A percentile compares a stretch with the other conserved stretches of the same genome.
Evolutionary conservation across 2,888 invertebrate species (phyloP).

Genomic region (Lithophane socia): DNA sequence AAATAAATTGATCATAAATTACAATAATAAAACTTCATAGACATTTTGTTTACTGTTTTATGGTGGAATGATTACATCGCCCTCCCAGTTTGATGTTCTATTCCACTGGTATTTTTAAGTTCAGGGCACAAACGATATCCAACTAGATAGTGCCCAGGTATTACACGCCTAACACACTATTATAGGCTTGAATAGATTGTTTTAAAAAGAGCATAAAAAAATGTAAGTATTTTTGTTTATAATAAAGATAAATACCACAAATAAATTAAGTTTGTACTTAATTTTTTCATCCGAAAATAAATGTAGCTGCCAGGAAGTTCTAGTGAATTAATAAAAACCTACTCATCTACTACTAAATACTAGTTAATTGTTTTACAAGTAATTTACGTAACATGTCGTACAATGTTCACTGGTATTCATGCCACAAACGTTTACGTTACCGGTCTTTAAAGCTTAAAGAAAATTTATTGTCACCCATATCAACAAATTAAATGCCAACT

Average conservation of each 20-base stretch:
- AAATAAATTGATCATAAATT: constrained; percentile 32
- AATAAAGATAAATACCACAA: constrained; percentile 18
- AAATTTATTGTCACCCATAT: constrained; percentile 65
- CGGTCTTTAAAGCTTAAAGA: constrained; percentile 65
- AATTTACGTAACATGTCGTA: constrained; percentile 52
- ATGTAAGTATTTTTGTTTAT: neutral
- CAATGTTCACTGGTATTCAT: constrained; percentile 52
- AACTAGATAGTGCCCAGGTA: neutral
- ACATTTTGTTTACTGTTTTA: constrained; percentile 12
- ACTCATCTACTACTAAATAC: constrained; percentile 51
- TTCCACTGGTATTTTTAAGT: constrained; percentile 4
- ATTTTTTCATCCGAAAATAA: constrained; percentile 24
- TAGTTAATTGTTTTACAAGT: constrained; percentile 49
- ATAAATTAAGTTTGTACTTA: constrained; percentile 55
- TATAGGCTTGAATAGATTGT: constrained; percentile 4
- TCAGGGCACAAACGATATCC: neutral
- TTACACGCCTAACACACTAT: neutral
- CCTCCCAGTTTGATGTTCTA: neutral
- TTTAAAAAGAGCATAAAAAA: constrained; percentile 3
- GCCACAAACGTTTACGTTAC: constrained; percentile 52
- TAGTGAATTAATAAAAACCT: constrained; percentile 39
- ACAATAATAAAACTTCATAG: constrained; percentile 13
- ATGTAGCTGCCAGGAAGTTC: constrained; percentile 38
- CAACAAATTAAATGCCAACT: constrained; percentile 83
- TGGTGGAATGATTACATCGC: constrained; percentile 25